Conservation (phyloP, 1,140 invertebrate species). For the Manduca sexta region DNA sequence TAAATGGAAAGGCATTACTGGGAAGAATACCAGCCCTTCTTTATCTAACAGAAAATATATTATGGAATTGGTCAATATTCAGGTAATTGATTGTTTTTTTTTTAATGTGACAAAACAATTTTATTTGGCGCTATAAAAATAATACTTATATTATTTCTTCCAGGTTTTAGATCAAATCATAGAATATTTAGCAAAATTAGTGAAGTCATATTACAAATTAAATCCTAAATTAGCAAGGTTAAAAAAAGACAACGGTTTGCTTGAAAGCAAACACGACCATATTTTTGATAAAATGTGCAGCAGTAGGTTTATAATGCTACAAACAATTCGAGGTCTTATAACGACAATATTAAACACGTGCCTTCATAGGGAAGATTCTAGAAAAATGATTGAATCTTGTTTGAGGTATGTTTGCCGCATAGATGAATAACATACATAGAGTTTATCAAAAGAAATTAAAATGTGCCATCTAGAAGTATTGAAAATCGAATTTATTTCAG, state of each 20-base stretch:
- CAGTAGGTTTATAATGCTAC: slow-evolving; percentile 62
- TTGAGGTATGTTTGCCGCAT: slow-evolving; percentile 64
- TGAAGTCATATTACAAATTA: slow-evolving; percentile 69
- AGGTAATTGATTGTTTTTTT: slow-evolving; percentile 31
- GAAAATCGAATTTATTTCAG: slow-evolving; percentile 35
- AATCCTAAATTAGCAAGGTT: slow-evolving; percentile 65
- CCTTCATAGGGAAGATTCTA: slow-evolving; percentile 63
- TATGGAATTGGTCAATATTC: slow-evolving; percentile 67
- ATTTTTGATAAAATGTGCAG: slow-evolving; percentile 62
- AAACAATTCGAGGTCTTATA: slow-evolving; percentile 53
- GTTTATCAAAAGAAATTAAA: too few species aligned
- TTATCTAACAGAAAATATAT: slow-evolving; percentile 63
- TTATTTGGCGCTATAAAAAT: neutral
- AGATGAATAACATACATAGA: too few species aligned
- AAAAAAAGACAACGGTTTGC: slow-evolving; percentile 52
- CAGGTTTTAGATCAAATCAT: slow-evolving; percentile 69
- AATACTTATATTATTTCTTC: slow-evolving; percentile 12
- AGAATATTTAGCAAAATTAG: slow-evolving; percentile 64
- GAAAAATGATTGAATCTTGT: slow-evolving; percentile 67
- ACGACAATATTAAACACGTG: slow-evolving; percentile 59
- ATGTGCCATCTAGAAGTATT: neutral
- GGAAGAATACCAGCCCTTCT: slow-evolving; percentile 35
- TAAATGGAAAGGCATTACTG: slow-evolving; percentile 49
- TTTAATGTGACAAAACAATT: neutral
- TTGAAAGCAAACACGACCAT: slow-evolving; percentile 57